Percentiles rank a stretch among this genome's conserved stretches.
These are phyloP conservation scores for Hippoglossus stenolepis DNA, from an alignment of 2,113 vertebrate species.

Conservation along the genomic window DNA sequence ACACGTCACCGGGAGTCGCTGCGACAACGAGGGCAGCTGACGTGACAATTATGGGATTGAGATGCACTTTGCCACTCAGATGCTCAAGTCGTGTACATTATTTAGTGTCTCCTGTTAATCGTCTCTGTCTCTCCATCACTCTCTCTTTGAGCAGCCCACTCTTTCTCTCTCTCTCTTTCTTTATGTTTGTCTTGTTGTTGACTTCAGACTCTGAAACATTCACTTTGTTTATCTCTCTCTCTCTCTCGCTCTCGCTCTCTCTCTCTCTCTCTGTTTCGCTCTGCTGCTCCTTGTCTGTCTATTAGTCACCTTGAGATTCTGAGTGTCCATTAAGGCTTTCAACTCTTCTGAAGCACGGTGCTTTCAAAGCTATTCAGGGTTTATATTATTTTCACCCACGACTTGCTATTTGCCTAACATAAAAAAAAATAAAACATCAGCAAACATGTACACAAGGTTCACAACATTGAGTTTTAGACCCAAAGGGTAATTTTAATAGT, in stretches of 20 bases:
- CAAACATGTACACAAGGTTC: conserved; percentile 17
- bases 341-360: conserved; percentile 42
- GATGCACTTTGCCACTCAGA: conserved; percentile 46
- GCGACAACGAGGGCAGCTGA: background rate
- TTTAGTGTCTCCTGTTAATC: conserved; percentile 36
- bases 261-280: conserved; percentile 24
- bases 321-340: conserved; percentile 74
- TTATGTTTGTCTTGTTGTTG: background rate
- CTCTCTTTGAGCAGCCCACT: background rate
- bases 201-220: too few species aligned
- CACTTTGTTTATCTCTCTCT: background rate
- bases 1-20: conserved; percentile 21
- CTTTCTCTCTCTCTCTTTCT: background rate
- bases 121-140: background rate
- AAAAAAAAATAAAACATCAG: conserved; percentile 10
- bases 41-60: conserved; percentile 37
- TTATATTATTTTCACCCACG: conserved; percentile 55
- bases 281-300: conserved; percentile 49
- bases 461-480: conserved; percentile 7
- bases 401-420: conserved; percentile 13
- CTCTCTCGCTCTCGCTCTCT: conserved; percentile 5
- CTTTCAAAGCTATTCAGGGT: conserved; percentile 58
- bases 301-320: conserved; percentile 67
- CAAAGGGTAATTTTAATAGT: conserved; percentile 15
- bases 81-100: conserved; percentile 26